phyloP scores from a whole-genome alignment of 1,140 invertebrate species.

The Battus philenor region DNA sequence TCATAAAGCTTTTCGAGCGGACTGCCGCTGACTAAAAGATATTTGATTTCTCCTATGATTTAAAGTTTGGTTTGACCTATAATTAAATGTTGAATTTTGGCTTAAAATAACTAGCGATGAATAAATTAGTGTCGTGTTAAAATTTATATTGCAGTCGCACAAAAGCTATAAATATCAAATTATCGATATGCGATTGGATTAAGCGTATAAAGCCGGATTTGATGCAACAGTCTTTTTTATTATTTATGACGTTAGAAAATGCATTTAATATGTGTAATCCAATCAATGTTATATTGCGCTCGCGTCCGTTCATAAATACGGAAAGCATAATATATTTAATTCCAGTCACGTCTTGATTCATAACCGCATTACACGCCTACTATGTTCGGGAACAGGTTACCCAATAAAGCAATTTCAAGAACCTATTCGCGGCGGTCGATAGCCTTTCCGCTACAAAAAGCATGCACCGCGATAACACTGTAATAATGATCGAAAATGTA shows the following conservation, averaged over 20 bases:
- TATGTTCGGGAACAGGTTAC: slow-evolving; percentile 60
- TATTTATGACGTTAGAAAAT: slow-evolving; percentile 39
- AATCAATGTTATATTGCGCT: slow-evolving; percentile 28
- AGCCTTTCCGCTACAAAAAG: slow-evolving; percentile 54
- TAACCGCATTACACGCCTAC: slow-evolving; percentile 60
- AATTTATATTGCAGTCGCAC: background rate
- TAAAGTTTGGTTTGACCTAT: too few species aligned
- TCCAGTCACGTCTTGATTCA: slow-evolving; percentile 47
- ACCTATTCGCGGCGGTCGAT: slow-evolving; percentile 56
- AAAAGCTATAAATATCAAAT: slow-evolving; percentile 1
- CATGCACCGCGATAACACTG: slow-evolving; percentile 23
- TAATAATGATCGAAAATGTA: slow-evolving; percentile 8
- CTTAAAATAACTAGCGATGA: too few species aligned
- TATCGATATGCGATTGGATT: slow-evolving; percentile 4
- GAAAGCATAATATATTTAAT: slow-evolving; percentile 37
- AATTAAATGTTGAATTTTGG: too few species aligned
- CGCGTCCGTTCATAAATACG: slow-evolving; percentile 29
- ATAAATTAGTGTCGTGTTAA: slow-evolving; percentile 16
- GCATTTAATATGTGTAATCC: slow-evolving; percentile 26
- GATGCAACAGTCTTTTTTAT: slow-evolving; percentile 29
- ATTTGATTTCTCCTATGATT: too few species aligned
- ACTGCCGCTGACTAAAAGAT: too few species aligned
- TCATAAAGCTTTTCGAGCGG: too few species aligned
- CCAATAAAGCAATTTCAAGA: slow-evolving; percentile 68
- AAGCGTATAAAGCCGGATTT: slow-evolving; percentile 23